A percentile compares a stretch with the other conserved stretches of the same genome.
Evolutionary conservation across 2,888 invertebrate species (phyloP).

Genomic region (Drosophila hamatofila): DNA sequence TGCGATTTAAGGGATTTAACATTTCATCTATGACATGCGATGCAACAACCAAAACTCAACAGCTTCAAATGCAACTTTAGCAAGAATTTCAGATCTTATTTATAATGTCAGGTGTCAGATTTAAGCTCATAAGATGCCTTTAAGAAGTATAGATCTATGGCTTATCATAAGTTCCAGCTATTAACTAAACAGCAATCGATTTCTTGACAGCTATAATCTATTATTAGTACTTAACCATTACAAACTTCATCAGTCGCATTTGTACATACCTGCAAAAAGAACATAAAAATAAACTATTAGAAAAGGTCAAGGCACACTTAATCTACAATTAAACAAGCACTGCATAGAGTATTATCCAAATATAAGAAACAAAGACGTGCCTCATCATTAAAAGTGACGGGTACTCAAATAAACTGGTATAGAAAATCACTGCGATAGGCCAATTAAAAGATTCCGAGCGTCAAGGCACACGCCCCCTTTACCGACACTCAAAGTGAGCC

Average conservation of each 20-base stretch:
- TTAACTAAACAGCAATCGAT: not conserved
- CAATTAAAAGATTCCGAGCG: constrained; percentile 52
- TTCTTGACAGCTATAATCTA: too few species aligned
- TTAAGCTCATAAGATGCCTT: not conserved
- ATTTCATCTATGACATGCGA: constrained; percentile 31
- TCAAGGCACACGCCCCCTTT: constrained; percentile 50
- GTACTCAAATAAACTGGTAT: constrained; percentile 1
- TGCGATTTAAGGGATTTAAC: constrained; percentile 33
- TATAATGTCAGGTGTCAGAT: not conserved
- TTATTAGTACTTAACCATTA: not conserved
- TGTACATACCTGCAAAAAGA: constrained; percentile 66
- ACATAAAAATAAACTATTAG: constrained; percentile 13
- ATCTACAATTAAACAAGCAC: constrained; percentile 13
- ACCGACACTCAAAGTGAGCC: constrained; percentile 32
- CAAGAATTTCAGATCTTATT: not conserved
- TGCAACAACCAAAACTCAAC: constrained; percentile 16
- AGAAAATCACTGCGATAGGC: constrained; percentile 36
- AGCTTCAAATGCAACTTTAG: constrained; percentile 3
- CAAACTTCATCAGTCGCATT: not conserved
- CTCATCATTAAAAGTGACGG: constrained; percentile 15
- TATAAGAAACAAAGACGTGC: not conserved
- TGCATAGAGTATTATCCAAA: not conserved
- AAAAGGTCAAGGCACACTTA: constrained; percentile 15
- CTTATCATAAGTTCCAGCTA: not conserved
- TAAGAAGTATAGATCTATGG: not conserved